Evolutionary conservation across 2,888 invertebrate genomes (phyloP).

Genomic region (Lithophane ornitopus): DNA sequence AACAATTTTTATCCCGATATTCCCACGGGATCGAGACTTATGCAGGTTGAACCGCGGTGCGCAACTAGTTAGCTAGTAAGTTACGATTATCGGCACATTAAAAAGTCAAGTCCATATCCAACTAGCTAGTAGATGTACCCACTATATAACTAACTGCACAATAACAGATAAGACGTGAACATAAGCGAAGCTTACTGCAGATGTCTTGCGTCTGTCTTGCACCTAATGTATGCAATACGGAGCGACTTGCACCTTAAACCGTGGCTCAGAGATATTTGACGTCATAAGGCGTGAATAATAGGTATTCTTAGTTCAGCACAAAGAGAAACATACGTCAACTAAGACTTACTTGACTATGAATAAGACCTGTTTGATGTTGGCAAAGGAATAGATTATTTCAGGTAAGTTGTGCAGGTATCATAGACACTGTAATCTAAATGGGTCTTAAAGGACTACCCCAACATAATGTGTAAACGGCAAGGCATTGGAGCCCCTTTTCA

Average conservation of each 20-base stretch:
- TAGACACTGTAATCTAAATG: not conserved
- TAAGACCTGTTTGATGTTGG: constrained; percentile 14
- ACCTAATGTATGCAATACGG: constrained; percentile 10
- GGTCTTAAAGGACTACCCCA: not conserved
- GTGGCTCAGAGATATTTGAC: constrained; percentile 7
- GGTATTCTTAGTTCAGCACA: constrained; percentile 16
- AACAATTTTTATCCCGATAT: too few species aligned
- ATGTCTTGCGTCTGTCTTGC: constrained; percentile 8
- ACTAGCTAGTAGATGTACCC: not conserved
- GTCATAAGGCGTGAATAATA: constrained; percentile 19
- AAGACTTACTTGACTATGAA: constrained; percentile 6
- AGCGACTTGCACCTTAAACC: constrained; percentile 2
- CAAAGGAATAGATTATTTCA: constrained; percentile 2
- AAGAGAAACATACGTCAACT: not conserved
- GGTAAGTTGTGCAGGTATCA: not conserved
- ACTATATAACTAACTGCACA: constrained; percentile 2
- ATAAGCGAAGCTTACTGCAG: constrained; percentile 5
- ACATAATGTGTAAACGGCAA: not conserved
- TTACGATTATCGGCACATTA: not conserved
- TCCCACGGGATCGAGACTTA: too few species aligned
- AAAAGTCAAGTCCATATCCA: not conserved
- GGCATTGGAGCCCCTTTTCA: not conserved
- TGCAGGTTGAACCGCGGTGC: too few species aligned
- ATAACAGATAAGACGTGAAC: not conserved
- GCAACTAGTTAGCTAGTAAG: not conserved